A percentile compares a stretch with the other conserved stretches of the same genome.
phyloP scores from a whole-genome alignment of 2,888 invertebrate genomes.

The Alitta virens region DNA sequence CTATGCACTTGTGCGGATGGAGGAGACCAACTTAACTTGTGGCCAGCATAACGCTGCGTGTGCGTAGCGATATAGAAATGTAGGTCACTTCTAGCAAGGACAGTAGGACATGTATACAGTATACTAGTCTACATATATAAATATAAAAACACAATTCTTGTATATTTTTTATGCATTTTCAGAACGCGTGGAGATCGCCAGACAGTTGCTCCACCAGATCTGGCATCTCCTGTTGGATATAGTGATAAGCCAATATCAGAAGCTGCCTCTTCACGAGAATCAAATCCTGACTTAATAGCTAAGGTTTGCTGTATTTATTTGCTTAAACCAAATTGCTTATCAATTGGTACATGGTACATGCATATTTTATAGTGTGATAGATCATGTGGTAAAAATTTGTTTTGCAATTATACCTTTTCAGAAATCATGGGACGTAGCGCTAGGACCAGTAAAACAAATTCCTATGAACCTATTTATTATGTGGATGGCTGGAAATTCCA shows the following conservation, averaged over 20 bases:
- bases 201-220: background rate
- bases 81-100: no score
- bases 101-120: no score
- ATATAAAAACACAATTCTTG: no score
- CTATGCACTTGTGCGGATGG: no score
- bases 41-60: no score
- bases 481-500: constrained; percentile 99
- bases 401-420: constrained; percentile 26
- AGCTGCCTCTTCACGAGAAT: constrained; percentile 15
- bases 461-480: constrained; percentile 99
- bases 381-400: no score
- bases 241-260: constrained; percentile 6
- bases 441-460: constrained; percentile 86
- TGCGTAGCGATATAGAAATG: no score
- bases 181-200: background rate
- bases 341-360: background rate
- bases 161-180: no score
- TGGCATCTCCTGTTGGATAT: constrained; percentile 18
- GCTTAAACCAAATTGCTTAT: background rate
- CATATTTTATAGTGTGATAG: no score
- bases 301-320: constrained; percentile 17
- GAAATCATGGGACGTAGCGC: constrained; percentile 94
- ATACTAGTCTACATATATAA: no score
- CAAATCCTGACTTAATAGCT: constrained; percentile 29
- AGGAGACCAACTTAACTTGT: no score